A percentile compares a stretch with the other conserved stretches of the same genome.
phyloP scores from a whole-genome alignment of 2,113 vertebrate genomes.

The Pelmatolapia mariae region DNA sequence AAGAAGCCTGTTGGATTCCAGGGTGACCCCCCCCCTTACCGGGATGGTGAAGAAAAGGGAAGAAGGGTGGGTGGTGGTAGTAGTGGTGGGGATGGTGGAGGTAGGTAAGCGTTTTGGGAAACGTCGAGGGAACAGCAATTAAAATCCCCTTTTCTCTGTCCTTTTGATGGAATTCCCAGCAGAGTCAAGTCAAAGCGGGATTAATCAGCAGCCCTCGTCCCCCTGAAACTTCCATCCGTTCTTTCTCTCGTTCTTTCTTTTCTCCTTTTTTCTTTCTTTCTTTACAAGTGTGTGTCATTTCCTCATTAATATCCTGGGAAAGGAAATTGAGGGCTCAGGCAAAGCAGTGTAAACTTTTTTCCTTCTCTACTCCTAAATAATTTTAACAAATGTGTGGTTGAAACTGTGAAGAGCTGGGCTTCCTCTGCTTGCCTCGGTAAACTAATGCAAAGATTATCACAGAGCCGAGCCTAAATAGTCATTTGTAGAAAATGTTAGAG shows the following conservation, averaged over 20 bases:
- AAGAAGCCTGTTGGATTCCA: slow-evolving; percentile 67
- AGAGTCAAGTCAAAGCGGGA: slow-evolving; percentile 67
- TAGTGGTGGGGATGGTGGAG: slow-evolving; percentile 26
- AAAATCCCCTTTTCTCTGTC: slow-evolving; percentile 60
- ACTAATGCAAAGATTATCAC: slow-evolving; percentile 1
- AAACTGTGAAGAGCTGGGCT: background rate
- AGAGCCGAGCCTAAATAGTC: background rate
- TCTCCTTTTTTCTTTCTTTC: slow-evolving; percentile 20
- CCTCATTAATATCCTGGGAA: slow-evolving; percentile 76
- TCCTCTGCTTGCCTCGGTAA: background rate
- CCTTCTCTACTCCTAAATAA: slow-evolving; percentile 14
- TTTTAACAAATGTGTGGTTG: slow-evolving; percentile 24
- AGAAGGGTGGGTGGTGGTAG: background rate
- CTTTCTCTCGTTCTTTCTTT: slow-evolving; percentile 32
- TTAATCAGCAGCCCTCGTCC: slow-evolving; percentile 69
- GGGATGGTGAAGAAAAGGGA: slow-evolving; percentile 29
- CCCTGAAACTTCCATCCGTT: slow-evolving; percentile 56
- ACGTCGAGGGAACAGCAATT: slow-evolving; percentile 67
- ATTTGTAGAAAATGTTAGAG: background rate
- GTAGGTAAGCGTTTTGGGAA: slow-evolving; percentile 71
- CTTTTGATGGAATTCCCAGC: slow-evolving; percentile 76
- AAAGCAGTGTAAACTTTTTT: slow-evolving; percentile 28
- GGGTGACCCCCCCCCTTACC: slow-evolving; percentile 35
- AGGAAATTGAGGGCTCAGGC: slow-evolving; percentile 47
- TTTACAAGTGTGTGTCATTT: slow-evolving; percentile 71